phyloP scores from a whole-genome alignment of 2,888 invertebrate genomes.

The Drosophila ezoana region DNA sequence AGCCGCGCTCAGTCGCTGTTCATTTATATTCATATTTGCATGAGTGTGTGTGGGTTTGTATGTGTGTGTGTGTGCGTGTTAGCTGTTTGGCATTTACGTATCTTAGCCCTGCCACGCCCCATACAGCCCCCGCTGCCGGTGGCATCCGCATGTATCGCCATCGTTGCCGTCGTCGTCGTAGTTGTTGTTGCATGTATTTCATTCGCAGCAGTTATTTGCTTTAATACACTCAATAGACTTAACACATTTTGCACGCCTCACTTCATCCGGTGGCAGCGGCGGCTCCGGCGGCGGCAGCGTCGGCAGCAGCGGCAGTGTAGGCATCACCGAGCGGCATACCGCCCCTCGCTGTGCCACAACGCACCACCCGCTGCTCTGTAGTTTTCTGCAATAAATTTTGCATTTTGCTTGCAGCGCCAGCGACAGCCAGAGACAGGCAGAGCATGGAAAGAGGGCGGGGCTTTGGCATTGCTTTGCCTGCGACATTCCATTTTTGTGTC shows the following conservation, averaged over 20 bases:
- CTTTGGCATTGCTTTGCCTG: conserved; percentile 39
- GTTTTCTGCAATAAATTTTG: conserved; percentile 78
- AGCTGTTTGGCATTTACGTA: conserved; percentile 62
- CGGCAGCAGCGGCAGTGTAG: conserved; percentile 4
- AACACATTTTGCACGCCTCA: conserved; percentile 76
- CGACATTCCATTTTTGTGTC: conserved; percentile 59
- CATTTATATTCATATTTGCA: conserved; percentile 79
- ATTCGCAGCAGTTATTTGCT: conserved; percentile 78
- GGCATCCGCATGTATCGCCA: conserved; percentile 49
- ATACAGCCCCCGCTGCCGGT: conserved; percentile 8
- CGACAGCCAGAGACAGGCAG: conserved; percentile 36
- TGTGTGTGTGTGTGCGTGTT: conserved; percentile 12
- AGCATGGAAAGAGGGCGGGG: neutral
- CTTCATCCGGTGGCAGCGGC: conserved; percentile 46
- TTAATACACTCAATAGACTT: conserved; percentile 80
- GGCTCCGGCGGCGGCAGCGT: conserved; percentile 6
- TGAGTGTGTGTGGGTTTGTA: conserved; percentile 35
- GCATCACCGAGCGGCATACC: conserved; percentile 4
- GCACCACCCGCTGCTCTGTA: conserved; percentile 59
- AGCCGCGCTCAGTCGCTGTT: conserved; percentile 51
- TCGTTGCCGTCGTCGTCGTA: conserved; percentile 23
- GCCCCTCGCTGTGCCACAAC: conserved; percentile 1
- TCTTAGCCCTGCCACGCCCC: conserved; percentile 38
- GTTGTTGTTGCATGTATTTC: conserved; percentile 67
- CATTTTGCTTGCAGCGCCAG: conserved; percentile 71